Evolutionary conservation across 2,888 invertebrate species (phyloP).

Genomic region (Hemaris fuciformis): DNA sequence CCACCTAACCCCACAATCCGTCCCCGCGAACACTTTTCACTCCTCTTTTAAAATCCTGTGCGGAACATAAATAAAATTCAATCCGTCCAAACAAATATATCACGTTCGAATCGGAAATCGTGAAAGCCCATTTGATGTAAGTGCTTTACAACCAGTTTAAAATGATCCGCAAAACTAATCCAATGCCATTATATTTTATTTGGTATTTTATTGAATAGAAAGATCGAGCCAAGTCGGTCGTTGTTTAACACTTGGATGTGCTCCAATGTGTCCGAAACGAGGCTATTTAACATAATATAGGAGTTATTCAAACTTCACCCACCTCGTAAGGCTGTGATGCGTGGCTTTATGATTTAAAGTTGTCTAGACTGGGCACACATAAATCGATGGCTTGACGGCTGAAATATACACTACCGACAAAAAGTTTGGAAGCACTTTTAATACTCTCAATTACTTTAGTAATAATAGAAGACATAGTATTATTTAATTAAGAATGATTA

Average conservation of each 20-base stretch:
- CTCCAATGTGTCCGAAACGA: conserved; percentile 65
- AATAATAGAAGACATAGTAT: too few species aligned
- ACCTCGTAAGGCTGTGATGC: not conserved
- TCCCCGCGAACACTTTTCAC: not conserved
- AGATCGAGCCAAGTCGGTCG: not conserved
- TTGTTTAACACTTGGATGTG: conserved; percentile 53
- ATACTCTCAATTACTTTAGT: too few species aligned
- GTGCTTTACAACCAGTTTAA: not conserved
- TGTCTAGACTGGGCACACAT: not conserved
- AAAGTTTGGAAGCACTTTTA: too few species aligned
- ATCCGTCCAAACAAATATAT: conserved; percentile 2
- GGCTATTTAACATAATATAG: conserved; percentile 34
- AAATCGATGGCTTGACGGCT: too few species aligned
- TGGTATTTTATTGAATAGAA: conserved; percentile 4
- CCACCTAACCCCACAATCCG: not conserved
- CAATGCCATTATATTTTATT: not conserved
- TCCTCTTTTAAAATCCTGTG: not conserved
- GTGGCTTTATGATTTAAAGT: not conserved
- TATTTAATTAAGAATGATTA: too few species aligned
- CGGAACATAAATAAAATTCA: not conserved
- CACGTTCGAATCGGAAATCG: not conserved
- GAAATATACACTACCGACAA: too few species aligned
- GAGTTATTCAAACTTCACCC: conserved; percentile 19
- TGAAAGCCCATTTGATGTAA: not conserved
- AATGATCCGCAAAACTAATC: conserved; percentile 1